Percentiles rank a stretch among this genome's conserved stretches.
Evolutionary conservation across 2,888 invertebrate genomes (phyloP).

Genomic region (Globia sparganii): DNA sequence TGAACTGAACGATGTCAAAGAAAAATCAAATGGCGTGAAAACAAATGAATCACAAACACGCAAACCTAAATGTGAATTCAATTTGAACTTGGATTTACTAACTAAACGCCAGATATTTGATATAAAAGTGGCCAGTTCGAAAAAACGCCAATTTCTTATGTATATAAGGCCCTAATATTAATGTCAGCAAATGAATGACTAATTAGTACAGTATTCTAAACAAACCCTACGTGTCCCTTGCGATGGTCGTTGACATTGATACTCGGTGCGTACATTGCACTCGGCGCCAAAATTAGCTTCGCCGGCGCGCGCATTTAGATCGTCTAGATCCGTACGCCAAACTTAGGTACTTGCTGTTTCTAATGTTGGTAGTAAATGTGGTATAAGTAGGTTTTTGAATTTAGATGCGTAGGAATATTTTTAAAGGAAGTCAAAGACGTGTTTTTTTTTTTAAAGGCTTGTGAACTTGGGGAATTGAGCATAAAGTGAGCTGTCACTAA

Average conservation of each 20-base stretch:
- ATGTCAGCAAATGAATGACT: slow-evolving; percentile 11
- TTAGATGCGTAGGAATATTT: slow-evolving; percentile 8
- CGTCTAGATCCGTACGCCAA: slow-evolving; percentile 63
- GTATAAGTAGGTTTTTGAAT: background rate
- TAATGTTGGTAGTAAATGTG: slow-evolving; percentile 24
- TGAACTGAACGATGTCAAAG: background rate
- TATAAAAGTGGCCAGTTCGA: background rate
- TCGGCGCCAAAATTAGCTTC: slow-evolving; percentile 64
- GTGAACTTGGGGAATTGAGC: no score
- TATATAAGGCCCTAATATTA: background rate
- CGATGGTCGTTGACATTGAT: slow-evolving; percentile 69
- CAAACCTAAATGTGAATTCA: background rate
- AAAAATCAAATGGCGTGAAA: background rate
- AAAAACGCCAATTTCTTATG: background rate
- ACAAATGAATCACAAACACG: background rate
- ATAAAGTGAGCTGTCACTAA: no score
- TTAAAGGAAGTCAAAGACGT: background rate
- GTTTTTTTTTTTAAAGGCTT: background rate
- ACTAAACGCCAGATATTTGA: background rate
- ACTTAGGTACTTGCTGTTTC: slow-evolving; percentile 49
- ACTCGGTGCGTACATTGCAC: slow-evolving; percentile 62
- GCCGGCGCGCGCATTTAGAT: slow-evolving; percentile 61
- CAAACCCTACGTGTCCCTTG: slow-evolving; percentile 54
- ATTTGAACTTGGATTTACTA: background rate
- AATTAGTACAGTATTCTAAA: slow-evolving; percentile 28